Conservation (phyloP, 30 jellyfish, hydroid and myxozoan genomes). For the Clytia hemisphaerica region DNA sequence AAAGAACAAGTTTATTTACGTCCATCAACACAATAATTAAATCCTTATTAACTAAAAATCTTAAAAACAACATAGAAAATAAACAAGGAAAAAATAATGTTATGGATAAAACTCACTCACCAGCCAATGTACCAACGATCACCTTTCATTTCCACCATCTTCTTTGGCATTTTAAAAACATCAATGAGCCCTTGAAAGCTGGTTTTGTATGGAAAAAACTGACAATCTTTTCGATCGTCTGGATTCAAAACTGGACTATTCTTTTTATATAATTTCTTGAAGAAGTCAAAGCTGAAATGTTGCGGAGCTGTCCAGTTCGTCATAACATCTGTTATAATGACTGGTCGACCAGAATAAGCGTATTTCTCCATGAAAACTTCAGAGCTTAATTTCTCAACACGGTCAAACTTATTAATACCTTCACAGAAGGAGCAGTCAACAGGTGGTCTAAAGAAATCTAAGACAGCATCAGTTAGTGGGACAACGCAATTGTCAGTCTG, state of each 20-base stretch:
- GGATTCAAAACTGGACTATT: constrained; percentile 71
- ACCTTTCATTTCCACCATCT: constrained; percentile 70
- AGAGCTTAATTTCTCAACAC: constrained; percentile 58
- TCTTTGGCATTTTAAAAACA: constrained; percentile 75
- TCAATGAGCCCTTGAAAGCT: constrained; percentile 50
- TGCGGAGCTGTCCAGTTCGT: constrained; percentile 79
- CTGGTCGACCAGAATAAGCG: constrained; percentile 79
- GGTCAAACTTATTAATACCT: constrained; percentile 47
- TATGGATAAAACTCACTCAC: too few species aligned
- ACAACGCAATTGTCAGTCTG: constrained; percentile 48
- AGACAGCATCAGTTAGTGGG: constrained; percentile 44
- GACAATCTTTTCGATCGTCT: constrained; percentile 63
- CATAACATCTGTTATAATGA: constrained; percentile 74
- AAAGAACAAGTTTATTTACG: too few species aligned
- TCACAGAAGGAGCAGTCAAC: constrained; percentile 70
- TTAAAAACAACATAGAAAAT: too few species aligned
- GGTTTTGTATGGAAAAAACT: constrained; percentile 78
- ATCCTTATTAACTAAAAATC: too few species aligned
- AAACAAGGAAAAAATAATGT: too few species aligned
- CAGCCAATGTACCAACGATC: constrained; percentile 90
- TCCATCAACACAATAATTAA: too few species aligned
- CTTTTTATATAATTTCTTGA: constrained; percentile 54
- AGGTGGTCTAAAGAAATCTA: constrained; percentile 83
- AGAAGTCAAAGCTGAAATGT: constrained; percentile 47
- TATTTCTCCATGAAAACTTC: constrained; percentile 60